Base-by-base conservation (phyloP, 2,113 vertebrate species). In the Thunnus thynnus region DNA sequence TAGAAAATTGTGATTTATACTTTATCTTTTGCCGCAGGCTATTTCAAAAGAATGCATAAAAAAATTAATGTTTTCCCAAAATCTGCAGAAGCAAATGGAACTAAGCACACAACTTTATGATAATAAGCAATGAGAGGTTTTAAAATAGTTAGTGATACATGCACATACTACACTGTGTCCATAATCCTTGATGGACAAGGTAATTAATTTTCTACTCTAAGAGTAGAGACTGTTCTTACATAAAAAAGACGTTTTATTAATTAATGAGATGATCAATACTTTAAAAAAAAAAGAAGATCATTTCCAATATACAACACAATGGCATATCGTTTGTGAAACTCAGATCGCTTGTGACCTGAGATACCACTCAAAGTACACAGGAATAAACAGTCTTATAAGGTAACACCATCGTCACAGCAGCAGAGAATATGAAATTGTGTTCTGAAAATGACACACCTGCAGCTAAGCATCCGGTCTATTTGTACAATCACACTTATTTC, bases 1-100 rank as follows among this genome's bases (percentile, higher is more conserved):
- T 50, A 64, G 7, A 46, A 64, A 51, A 57, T 32, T 12, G 5
- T 2, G 5, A 69, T 62, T 57, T 14, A 25, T 52, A 22, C 65
- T 72, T 61, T 0, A 50, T 66, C 3, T 58, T 52, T 51, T 66
- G 62, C 54, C 66, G 30, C 0, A 12, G 22, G 32, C 5, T 47
- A 36, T 47, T 83, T 72, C 30, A 76, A 30, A 65, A 6, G 14
- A 70, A 0, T 12, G 3, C 50, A 82, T 63, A 51, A 75, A 80
- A 66, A 7, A 75, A 67, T 67, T 41, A 13, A 6, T 41, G 48
- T 46, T 61, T 30, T 30, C 27, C 27, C 0, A 68, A 52, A 81
- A 61, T 63, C 56, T 68, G 55, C 4, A 51, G 16, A 30, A 27
- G 36, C 68, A 48, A 63, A 41, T 55, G 0, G 14, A 44, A 63